phyloP scores from a whole-genome alignment of 2,113 vertebrate genomes.

The Mirza zaza region DNA sequence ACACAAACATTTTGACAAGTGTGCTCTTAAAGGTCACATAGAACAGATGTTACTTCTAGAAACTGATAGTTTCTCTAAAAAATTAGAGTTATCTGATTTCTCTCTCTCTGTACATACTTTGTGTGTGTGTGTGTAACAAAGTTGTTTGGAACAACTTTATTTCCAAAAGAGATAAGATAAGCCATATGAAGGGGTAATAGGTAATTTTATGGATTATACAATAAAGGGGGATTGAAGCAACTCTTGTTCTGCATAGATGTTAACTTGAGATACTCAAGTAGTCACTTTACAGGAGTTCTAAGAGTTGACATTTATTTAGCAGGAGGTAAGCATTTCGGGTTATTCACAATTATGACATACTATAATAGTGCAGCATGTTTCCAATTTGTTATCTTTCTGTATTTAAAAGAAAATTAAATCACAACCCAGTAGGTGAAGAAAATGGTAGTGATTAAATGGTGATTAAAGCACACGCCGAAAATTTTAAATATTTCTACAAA shows the following conservation, averaged over 20 bases:
- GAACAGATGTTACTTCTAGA: not conserved
- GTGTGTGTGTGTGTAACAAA: not conserved
- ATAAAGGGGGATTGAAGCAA: not conserved
- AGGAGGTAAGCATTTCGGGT: not conserved
- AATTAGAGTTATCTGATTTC: not conserved
- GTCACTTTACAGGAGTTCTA: not conserved
- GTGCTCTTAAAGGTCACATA: not conserved
- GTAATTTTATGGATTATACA: not conserved
- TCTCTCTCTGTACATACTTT: not conserved
- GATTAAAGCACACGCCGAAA: not conserved
- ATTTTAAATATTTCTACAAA: not conserved
- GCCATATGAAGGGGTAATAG: not conserved
- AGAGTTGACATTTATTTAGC: not conserved
- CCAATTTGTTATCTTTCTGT: not conserved
- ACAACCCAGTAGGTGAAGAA: not conserved
- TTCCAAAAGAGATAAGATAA: not conserved
- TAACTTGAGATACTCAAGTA: not conserved
- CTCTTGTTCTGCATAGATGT: not conserved
- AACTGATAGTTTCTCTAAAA: not conserved
- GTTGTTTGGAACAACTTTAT: not conserved
- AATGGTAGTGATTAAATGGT: not conserved
- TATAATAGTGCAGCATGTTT: not conserved
- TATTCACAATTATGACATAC: not conserved
- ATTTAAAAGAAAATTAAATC: not conserved
- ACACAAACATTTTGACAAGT: not conserved